Conservation (phyloP, 1,140 invertebrate genomes). For the Pygmarrhopalites habei region DNA sequence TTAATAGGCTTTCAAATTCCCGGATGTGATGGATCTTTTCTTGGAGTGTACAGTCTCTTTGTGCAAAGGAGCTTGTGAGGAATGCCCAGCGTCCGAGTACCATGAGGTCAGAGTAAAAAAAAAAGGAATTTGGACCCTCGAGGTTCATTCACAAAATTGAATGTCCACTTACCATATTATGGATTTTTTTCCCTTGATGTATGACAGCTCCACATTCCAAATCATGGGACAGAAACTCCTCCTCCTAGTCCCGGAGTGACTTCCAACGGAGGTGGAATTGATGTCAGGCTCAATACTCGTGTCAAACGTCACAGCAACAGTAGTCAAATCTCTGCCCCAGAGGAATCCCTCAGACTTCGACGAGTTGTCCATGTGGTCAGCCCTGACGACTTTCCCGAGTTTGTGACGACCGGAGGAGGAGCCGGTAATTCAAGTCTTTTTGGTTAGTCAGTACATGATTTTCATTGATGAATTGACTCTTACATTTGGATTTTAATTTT, state of each 20-base stretch:
- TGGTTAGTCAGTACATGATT: too few species aligned
- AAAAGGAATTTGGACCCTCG: too few species aligned
- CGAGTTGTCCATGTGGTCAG: slow-evolving; percentile 35
- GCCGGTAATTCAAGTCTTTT: too few species aligned
- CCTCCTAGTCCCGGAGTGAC: neutral
- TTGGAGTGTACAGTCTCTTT: slow-evolving; percentile 78
- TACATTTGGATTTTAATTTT: neutral
- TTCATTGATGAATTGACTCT: too few species aligned
- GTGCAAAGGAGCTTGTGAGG: slow-evolving; percentile 70
- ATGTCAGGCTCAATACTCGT: too few species aligned
- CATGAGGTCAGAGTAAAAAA: neutral
- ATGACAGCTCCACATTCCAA: slow-evolving; percentile 8
- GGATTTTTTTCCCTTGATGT: too few species aligned
- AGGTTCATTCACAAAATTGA: too few species aligned
- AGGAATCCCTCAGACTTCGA: slow-evolving; percentile 29
- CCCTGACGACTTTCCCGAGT: slow-evolving; percentile 37
- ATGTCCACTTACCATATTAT: too few species aligned
- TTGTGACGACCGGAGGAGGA: too few species aligned
- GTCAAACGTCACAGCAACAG: neutral
- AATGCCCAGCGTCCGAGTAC: slow-evolving; percentile 53
- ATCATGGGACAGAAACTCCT: neutral
- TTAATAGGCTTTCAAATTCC: slow-evolving; percentile 74
- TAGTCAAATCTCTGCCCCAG: slow-evolving; percentile 3
- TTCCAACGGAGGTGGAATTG: neutral
- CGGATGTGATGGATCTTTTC: slow-evolving; percentile 74